Evolutionary conservation across 2,888 invertebrate genomes (phyloP), one percentile per base, ranked within the genome.

Genomic region (Acanthosepion pharaonis): DNA sequence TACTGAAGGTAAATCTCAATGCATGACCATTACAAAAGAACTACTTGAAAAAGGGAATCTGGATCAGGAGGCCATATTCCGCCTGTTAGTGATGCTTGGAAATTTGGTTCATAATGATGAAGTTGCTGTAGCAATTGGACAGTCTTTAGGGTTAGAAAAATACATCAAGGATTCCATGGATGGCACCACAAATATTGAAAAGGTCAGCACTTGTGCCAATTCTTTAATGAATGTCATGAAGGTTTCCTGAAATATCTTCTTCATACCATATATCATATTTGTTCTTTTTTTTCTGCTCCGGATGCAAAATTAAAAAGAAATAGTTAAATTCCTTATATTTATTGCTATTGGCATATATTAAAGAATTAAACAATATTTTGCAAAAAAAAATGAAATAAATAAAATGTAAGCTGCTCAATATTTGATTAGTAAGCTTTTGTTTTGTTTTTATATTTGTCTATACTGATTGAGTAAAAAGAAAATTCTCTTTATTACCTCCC

Each of bases 31-130:
- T 0, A 95, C 96, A 4, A 95, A 95, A 5, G 95, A 95, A 92
- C 64, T 96, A 5, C 94, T 96, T 25, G 94, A 96, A 28, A 95
- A 96, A 51, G 96, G 98, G 3, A 98, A 98, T 95, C 97, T 98
- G 91, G 97, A 98, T 94, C 97, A 98, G 0, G 99, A 99, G 97
- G 98, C 98, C 0, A 98, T 98, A 95, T 98, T 98, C 97, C 98
- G 99, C 97, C 98, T 98, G 51, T 98, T 99, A 42, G 98, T 99
- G 42, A 98, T 98, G 0, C 97, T 99, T 59, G 99, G 99, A 94
- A 99, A 98, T 0, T 97, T 99, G 33, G 96, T 98, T 94, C 96
- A 96, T 95, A 97, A 96, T 33, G 97, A 97, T 95, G 96, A 96
- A 23, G 96, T 96, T 48, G 94, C 96, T 55, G 95, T 95, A 92